Evolutionary conservation across 2,797 vertebrate species (phyloP).

Genomic region (Dryobates pubescens): DNA sequence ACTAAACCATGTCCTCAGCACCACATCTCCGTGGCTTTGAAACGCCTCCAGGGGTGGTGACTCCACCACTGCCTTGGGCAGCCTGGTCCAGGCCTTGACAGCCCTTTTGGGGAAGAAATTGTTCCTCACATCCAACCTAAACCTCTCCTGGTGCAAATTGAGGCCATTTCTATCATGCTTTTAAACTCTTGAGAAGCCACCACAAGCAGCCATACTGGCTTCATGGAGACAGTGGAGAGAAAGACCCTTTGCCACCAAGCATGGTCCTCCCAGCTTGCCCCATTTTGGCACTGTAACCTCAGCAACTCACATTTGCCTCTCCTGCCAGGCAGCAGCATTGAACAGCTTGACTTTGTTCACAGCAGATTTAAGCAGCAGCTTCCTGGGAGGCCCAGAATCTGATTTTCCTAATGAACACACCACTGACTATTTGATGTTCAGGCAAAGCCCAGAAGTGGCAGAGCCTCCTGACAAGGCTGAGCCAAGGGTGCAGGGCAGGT

Average conservation of each 20-base stretch:
- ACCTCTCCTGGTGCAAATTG: too few species aligned
- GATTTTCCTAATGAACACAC: not conserved
- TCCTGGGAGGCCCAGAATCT: not conserved
- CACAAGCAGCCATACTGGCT: accelerated
- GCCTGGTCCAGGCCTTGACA: too few species aligned
- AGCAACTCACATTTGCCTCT: accelerated
- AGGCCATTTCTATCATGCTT: accelerated
- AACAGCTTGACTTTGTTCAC: not conserved
- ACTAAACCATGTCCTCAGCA: too few species aligned
- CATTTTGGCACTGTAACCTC: not conserved
- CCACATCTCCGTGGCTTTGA: too few species aligned
- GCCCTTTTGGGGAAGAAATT: too few species aligned
- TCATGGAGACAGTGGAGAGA: accelerated
- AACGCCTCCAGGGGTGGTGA: too few species aligned
- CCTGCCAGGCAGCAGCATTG: not conserved
- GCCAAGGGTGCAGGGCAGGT: not conserved
- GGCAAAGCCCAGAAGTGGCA: not conserved
- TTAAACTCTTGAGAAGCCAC: not conserved
- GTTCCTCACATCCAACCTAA: too few species aligned
- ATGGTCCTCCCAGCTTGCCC: not conserved
- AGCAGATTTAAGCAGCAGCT: not conserved
- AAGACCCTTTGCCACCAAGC: not conserved
- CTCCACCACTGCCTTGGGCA: too few species aligned
- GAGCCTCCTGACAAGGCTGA: not conserved
- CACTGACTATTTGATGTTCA: too few species aligned